Base-by-base conservation (phyloP, 2,888 invertebrate genomes). In the Ophion ventricosus region DNA sequence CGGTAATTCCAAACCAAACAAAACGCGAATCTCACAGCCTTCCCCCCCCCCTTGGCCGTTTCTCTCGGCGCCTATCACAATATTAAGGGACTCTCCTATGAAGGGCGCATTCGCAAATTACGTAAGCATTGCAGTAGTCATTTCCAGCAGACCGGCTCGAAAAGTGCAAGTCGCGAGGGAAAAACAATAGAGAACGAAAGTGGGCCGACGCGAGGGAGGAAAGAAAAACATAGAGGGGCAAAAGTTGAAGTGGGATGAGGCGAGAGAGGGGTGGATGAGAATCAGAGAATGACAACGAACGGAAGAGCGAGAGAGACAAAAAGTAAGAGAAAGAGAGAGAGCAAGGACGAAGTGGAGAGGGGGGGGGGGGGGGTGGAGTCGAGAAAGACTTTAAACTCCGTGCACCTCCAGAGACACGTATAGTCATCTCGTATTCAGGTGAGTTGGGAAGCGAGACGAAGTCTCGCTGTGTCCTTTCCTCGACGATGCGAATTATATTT, bases 11-110 rank as follows among this genome's bases (percentile, higher is more conserved):
- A 63, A 56, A 29, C 29, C 74, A 82, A 78, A 76, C 29, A 75
- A 59, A 64, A 67, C 29, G 20, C 23, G 56, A 64, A 57, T 80
- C 84, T 88, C 87, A 86, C 86, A 88, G 82, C 83, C 74, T 23
- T 23, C 20, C 17, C 49, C 20, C 29, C 17, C 25, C 49, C 23
- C 54, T 49, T 17, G n/a, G 4, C 20, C 40, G 20, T 54, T 40
- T 29, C 23, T 4, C n/a, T 3, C n/a, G n/a, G 35, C 17, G 10
- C 26, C 0, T 7, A 63, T 10, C 5, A 11, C 11, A 29, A 57
- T 14, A 29, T 57, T n/a, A 56, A 70, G 23, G 10, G 7, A 26
- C 8, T 23, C 40, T 54, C 40, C 54, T 74, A 67, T 59, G 49
- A 67, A 77, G 57, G 40, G 43, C 23, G 25, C 29, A 11, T 57